Conservation (phyloP, 2,888 invertebrate species). For the Blastobasis lacticolella region DNA sequence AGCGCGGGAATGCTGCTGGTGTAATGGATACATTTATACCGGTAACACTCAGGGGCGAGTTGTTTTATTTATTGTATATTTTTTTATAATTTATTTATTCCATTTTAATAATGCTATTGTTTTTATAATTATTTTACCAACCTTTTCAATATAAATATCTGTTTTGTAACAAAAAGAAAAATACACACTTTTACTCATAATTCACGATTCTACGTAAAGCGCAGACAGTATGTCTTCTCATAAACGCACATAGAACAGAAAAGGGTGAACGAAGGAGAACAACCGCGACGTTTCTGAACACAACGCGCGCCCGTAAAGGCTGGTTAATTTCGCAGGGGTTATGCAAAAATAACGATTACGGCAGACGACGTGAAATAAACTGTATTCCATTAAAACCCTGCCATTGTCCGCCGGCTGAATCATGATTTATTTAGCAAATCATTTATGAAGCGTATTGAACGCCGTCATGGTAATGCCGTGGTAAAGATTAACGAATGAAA, state of each 20-base stretch:
- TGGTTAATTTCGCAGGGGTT: constrained; percentile 16
- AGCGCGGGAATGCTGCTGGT: too few species aligned
- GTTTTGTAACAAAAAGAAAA: too few species aligned
- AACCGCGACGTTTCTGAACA: background rate
- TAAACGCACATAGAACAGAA: background rate
- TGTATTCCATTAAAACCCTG: constrained; percentile 17
- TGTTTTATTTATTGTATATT: too few species aligned
- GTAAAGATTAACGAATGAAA: background rate
- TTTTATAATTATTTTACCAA: too few species aligned
- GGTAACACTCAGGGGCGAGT: too few species aligned
- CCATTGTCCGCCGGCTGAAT: background rate
- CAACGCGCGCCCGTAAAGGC: background rate
- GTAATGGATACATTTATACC: too few species aligned
- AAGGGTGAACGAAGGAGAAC: background rate
- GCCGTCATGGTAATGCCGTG: background rate
- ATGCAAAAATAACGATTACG: constrained; percentile 24
- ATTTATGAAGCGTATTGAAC: background rate
- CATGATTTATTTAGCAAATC: background rate
- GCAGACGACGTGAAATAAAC: constrained; percentile 24
- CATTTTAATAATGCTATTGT: too few species aligned
- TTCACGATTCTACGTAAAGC: background rate
- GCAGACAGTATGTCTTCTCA: background rate
- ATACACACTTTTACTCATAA: too few species aligned
- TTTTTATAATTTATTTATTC: too few species aligned
- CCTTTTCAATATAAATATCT: too few species aligned